Base-by-base conservation (phyloP, 2,888 invertebrate genomes). In the Nomada lathburiana region DNA sequence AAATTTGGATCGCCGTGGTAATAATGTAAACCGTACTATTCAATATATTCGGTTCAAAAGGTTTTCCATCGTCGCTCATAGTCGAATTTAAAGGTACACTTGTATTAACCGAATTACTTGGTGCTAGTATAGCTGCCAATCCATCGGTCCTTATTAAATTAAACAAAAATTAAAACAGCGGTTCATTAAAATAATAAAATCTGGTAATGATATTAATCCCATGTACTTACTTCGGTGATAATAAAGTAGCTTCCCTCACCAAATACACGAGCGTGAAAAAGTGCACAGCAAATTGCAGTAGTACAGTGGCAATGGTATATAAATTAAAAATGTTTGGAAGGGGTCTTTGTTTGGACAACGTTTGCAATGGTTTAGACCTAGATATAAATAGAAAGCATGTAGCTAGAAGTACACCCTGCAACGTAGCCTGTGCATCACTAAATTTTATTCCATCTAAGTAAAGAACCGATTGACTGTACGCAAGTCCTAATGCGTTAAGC, bases 1-100 rank as follows among this genome's bases (percentile, higher is more conserved):
- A 98, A 86, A 99, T 97, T 95, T 99, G 99, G 82, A 99, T 95
- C 20, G 99, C 97, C 96, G 99, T 97, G 1, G 99, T 99, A 91
- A 99, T 98, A 79, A 99, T 98, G 93, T 99, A 99, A 18, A 99
- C 99, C 0, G 99, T 99, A 91, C 99, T 98, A 94, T 99, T 99
- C 55, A 99, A 96, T 80, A 99, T 95, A 93, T 98, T 98, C 9
- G 99, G 98, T 89, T 97, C 96, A 94, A 99, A 99, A 87, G 97
- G 96, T 74, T 96, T 96, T 79, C 98, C 97, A 44, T 97, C 96
- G 52, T 94, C 94, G 5, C 64, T 65, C 11, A 72, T 64, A 60
- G 64, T 76, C 16, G 63, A 72, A 4, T 80, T 78, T 26, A 78
- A 70, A n/a, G 69, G 50, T 0, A 76, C 36, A 44, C 81, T 70